Base-by-base conservation (phyloP, 2,888 invertebrate genomes). In the Mesochorus sp. region DNA sequence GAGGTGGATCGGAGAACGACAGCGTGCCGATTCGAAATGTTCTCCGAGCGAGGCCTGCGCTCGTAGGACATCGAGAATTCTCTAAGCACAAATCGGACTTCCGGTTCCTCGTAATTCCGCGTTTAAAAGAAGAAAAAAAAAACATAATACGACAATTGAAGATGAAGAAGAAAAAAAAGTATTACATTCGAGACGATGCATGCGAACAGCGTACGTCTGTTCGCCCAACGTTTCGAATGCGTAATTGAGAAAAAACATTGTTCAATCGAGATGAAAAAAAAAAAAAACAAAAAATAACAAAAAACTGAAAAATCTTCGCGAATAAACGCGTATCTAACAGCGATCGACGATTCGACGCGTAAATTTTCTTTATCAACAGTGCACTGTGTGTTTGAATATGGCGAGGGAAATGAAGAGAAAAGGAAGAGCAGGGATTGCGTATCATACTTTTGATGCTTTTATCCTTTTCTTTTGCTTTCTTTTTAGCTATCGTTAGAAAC, bases 21-120 rank as follows among this genome's bases (percentile, higher is more conserved):
- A 75, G 24, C 75, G 70, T 82, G 83, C 85, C 85, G 84, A 85
- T 86, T 83, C 81, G 81, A 82, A 85, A 88, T 86, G 87, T 85
- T 84, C 82, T 82, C 85, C 85, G 87, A 90, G 87, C 86, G 90
- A 91, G 91, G 91, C 91, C 91, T 91, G 87, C 90, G 87, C 88
- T 91, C 88, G 85, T 87, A 84, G 84, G 82, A 85, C 87, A 88
- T 87, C 87, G 80, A 81, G 79, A 81, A 82, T n/a, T n/a, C 81
- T 84, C 82, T 83, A 82, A 71, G 66, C 83, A 82, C 87, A 79
- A 80, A 84, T 76, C 53, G 17, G 86, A 55, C 31, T 51, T 42
- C 37, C 47, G 76, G 34, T 66, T 66, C 66, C 71, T 71, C 78
- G 70, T 44, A 39, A 74, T 71, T 59, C 73, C 64, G 67, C 53